These are phyloP conservation scores for Melanaphis sacchari DNA, from an alignment of 1,140 invertebrate species.

Conservation along the genomic window DNA sequence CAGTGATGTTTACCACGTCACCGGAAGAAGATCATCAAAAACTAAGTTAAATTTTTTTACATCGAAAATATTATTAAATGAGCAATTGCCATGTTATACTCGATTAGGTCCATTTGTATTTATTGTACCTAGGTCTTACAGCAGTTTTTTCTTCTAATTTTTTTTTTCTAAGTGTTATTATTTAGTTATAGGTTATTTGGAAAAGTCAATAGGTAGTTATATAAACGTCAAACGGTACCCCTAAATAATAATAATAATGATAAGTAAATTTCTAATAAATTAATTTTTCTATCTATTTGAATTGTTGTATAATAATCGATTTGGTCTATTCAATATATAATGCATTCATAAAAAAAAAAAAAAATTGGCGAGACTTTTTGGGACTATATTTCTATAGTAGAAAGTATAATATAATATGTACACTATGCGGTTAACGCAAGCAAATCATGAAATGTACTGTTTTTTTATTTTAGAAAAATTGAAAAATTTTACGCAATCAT, in stretches of 20 bases:
- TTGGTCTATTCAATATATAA: background rate
- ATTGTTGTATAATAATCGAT: background rate
- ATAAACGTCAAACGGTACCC: background rate
- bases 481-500: background rate
- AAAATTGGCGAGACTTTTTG: background rate
- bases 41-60: background rate
- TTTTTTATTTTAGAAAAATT: background rate
- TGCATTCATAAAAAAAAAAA: background rate
- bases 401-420: background rate
- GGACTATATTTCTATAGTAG: background rate
- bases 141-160: background rate
- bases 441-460: background rate
- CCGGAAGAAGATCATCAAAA: conserved; percentile 50
- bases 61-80: background rate
- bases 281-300: background rate
- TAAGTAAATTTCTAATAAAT: background rate
- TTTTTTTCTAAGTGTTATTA: background rate
- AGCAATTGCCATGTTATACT: background rate
- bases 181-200: background rate
- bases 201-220: background rate
- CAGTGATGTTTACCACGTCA: background rate
- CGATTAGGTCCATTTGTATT: conserved; percentile 10
- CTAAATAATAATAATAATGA: background rate
- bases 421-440: background rate
- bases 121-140: background rate